These are phyloP conservation scores for Brachionus rubens DNA, from an alignment of 1,140 invertebrate genomes.

Conservation along the genomic window DNA sequence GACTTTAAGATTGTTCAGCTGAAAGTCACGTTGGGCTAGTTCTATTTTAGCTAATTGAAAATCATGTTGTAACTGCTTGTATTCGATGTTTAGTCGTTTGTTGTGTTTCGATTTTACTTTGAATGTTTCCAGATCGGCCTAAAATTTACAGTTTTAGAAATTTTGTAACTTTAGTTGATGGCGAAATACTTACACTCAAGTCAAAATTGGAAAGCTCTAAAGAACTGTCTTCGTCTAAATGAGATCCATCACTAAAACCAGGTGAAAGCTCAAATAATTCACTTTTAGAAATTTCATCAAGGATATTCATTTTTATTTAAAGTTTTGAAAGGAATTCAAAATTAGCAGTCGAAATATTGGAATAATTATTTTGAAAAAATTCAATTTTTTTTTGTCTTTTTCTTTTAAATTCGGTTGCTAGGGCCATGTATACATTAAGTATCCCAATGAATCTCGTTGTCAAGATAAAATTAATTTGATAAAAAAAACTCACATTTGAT, in stretches of 20 bases:
- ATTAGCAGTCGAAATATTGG: too few relatives aligned
- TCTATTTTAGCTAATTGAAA: slow-evolving; percentile 60
- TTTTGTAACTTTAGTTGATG: not conserved
- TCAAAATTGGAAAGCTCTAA: slow-evolving; percentile 25
- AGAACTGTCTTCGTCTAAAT: slow-evolving; percentile 34
- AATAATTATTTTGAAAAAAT: too few relatives aligned
- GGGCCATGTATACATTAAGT: too few relatives aligned
- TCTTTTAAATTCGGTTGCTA: too few relatives aligned
- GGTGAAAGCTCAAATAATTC: not conserved
- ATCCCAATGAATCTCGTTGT: too few relatives aligned
- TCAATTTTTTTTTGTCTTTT: not conserved
- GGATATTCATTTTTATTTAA: slow-evolving; percentile 16
- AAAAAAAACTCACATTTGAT: too few relatives aligned
- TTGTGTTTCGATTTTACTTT: slow-evolving; percentile 42
- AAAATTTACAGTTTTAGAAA: not conserved
- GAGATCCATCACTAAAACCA: not conserved
- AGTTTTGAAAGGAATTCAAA: too few relatives aligned
- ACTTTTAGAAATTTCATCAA: slow-evolving; percentile 21
- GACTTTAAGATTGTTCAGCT: slow-evolving; percentile 58
- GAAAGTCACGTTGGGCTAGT: slow-evolving; percentile 57
- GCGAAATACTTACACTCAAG: not conserved
- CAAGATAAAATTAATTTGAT: too few relatives aligned
- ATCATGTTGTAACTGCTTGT: slow-evolving; percentile 59
- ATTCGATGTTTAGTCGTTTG: slow-evolving; percentile 50
- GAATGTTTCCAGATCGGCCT: not conserved